A percentile compares a stretch with the other conserved stretches of the same genome.
These are phyloP conservation scores for Platyrinchus mystaceus DNA, from an alignment of 2,797 vertebrate species.

Conservation along the genomic window DNA sequence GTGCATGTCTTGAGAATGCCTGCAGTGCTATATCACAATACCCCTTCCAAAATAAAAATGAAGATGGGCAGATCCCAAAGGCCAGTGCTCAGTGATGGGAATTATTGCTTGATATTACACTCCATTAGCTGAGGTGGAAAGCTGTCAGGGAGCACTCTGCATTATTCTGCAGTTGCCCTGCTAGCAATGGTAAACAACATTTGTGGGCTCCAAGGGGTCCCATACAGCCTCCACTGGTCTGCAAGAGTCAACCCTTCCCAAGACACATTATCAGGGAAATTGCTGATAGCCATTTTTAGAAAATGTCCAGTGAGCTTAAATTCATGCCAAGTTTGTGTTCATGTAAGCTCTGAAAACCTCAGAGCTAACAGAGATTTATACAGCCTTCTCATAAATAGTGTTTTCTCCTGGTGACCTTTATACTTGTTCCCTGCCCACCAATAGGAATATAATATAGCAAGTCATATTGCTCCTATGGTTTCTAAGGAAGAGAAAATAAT, in stretches of 20 bases:
- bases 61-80: background rate
- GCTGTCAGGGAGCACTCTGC: background rate
- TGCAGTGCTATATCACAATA: background rate
- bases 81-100: background rate
- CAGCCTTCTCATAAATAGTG: background rate
- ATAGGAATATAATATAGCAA: background rate
- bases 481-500: background rate
- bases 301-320: background rate
- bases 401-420: constrained; percentile 28
- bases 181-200: background rate
- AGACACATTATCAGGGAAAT: background rate
- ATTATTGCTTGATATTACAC: background rate
- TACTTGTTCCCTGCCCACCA: background rate
- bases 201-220: background rate
- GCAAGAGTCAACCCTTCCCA: background rate
- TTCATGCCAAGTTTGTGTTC: background rate
- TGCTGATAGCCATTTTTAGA: background rate
- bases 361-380: background rate
- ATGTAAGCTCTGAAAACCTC: background rate
- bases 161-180: background rate
- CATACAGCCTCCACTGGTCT: background rate
- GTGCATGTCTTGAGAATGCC: background rate
- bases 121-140: background rate
- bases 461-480: background rate
- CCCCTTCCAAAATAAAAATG: background rate